Conservation (phyloP, 2,888 invertebrate genomes). For the Oligia latruncula region DNA sequence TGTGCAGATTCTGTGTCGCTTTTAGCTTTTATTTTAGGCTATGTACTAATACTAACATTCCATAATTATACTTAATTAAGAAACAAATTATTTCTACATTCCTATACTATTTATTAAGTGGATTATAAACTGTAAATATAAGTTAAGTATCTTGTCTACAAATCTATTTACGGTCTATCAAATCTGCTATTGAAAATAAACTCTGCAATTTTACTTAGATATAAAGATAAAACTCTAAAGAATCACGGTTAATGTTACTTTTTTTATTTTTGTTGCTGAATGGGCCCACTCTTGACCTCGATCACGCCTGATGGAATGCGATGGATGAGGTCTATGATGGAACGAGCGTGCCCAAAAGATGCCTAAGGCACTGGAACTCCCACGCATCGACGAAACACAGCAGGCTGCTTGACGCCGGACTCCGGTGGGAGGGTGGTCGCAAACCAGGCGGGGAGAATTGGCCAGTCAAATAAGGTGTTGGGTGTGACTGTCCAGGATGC, state of each 20-base stretch:
- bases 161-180: conserved; percentile 5
- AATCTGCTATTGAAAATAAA: conserved; percentile 24
- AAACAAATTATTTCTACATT: conserved; percentile 16
- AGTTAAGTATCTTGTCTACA: conserved; percentile 21
- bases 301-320: too few relatives aligned
- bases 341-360: too few relatives aligned
- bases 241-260: conserved; percentile 5
- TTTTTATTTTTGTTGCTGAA: too few relatives aligned
- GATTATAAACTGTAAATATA: conserved; percentile 38
- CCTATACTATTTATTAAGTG: conserved; percentile 4
- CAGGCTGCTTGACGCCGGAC: too few relatives aligned
- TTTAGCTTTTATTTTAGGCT: not conserved
- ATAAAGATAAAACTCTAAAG: conserved; percentile 16
- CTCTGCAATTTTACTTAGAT: conserved; percentile 32
- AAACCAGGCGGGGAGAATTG: too few relatives aligned
- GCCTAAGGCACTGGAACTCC: too few relatives aligned
- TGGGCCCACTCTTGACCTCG: too few relatives aligned
- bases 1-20: not conserved
- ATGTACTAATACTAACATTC: not conserved
- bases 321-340: too few relatives aligned
- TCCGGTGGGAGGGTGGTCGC: too few relatives aligned
- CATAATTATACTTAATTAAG: conserved; percentile 4
- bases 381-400: too few relatives aligned
- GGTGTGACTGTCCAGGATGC: too few relatives aligned
- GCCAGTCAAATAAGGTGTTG: too few relatives aligned